Evolutionary conservation across 2,113 vertebrate species (phyloP).

Genomic region (Rallus limicola): DNA sequence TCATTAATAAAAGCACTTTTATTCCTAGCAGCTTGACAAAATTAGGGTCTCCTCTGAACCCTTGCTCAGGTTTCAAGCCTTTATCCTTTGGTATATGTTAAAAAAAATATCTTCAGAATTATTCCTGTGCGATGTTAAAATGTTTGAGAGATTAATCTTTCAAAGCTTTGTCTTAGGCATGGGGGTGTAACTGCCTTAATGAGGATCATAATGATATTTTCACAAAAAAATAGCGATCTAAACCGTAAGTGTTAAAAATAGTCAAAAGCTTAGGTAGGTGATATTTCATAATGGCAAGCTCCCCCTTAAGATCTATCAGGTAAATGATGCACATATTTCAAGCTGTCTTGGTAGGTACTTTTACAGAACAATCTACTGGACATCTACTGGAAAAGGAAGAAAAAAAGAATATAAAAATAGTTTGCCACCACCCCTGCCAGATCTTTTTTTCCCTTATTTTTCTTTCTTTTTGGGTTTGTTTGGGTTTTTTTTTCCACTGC

Average conservation of each 20-base stretch:
- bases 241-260: not conserved
- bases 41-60: not conserved
- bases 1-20: constrained; percentile 5
- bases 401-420: not conserved
- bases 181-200: constrained; percentile 16
- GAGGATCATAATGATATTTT: constrained; percentile 26
- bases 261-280: not conserved
- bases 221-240: constrained; percentile 7
- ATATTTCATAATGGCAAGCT: constrained; percentile 49
- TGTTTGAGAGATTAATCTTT: constrained; percentile 10
- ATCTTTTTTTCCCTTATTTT: too few species aligned
- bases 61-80: not conserved
- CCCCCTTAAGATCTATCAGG: constrained; percentile 15
- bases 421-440: not conserved
- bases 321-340: constrained; percentile 57
- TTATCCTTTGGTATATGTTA: not conserved
- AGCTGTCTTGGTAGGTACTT: not conserved
- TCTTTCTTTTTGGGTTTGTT: too few species aligned
- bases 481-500: not conserved
- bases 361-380: not conserved
- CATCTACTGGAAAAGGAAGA: not conserved
- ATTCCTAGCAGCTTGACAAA: not conserved
- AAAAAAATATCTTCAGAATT: not conserved
- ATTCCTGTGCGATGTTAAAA: not conserved
- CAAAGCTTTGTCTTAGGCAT: constrained; percentile 4